A percentile compares a stretch with the other conserved stretches of the same genome.
These are phyloP conservation scores for Druceiella hillmani DNA, from an alignment of 2,888 invertebrate species.

Conservation along the genomic window DNA sequence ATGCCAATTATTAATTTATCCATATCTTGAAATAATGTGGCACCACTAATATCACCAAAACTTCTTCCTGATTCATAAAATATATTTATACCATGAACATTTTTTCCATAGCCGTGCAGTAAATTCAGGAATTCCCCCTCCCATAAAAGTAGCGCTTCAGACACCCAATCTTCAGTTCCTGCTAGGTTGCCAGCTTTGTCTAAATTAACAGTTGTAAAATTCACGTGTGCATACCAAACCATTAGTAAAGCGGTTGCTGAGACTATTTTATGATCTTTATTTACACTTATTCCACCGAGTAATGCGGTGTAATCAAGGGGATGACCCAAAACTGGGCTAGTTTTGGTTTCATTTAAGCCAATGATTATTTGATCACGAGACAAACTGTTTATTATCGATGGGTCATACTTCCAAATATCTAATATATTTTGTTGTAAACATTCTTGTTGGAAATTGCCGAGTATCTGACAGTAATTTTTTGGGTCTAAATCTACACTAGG, in stretches of 20 bases:
- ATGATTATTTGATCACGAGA: slow-evolving; percentile 57
- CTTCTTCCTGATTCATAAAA: slow-evolving; percentile 61
- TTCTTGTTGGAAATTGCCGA: slow-evolving; percentile 53
- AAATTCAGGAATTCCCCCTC: slow-evolving; percentile 52
- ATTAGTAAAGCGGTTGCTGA: slow-evolving; percentile 58
- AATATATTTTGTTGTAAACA: slow-evolving; percentile 62
- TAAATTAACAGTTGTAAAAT: slow-evolving; percentile 61
- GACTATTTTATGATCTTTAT: slow-evolving; percentile 57
- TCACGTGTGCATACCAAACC: slow-evolving; percentile 59
- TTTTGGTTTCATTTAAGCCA: slow-evolving; percentile 52
- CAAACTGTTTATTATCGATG: slow-evolving; percentile 43
- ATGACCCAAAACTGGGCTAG: slow-evolving; percentile 62
- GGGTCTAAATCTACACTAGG: slow-evolving; percentile 52
- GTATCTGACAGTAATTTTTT: slow-evolving; percentile 57
- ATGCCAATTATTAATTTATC: slow-evolving; percentile 64
- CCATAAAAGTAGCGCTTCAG: slow-evolving; percentile 54
- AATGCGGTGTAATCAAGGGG: slow-evolving; percentile 56
- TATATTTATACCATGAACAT: slow-evolving; percentile 36
- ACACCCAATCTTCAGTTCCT: slow-evolving; percentile 72
- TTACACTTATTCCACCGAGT: slow-evolving; percentile 55
- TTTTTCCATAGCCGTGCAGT: slow-evolving; percentile 35
- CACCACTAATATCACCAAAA: slow-evolving; percentile 69
- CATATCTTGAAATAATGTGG: slow-evolving; percentile 67
- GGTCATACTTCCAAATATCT: slow-evolving; percentile 65
- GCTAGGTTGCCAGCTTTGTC: slow-evolving; percentile 63